Conservation (phyloP, 2,888 invertebrate species). For the Acleris sparsana region DNA sequence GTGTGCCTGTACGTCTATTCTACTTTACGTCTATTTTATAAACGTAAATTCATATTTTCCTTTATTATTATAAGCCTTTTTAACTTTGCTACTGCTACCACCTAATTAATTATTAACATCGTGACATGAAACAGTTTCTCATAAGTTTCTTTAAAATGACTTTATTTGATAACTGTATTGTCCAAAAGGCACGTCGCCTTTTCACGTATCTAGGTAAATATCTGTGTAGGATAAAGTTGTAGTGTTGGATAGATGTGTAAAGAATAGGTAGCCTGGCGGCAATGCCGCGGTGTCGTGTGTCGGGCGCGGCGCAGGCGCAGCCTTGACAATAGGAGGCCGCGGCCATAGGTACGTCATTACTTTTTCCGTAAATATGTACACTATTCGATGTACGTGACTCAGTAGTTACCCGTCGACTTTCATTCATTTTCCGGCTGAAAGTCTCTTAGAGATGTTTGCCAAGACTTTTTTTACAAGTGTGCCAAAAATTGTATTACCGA, state of each 20-base stretch:
- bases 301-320: conserved; percentile 15
- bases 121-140: too few relatives aligned
- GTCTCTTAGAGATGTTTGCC: conserved; percentile 67
- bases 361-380: conserved; percentile 43
- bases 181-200: too few relatives aligned
- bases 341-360: conserved; percentile 15
- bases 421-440: conserved; percentile 79
- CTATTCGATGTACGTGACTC: conserved; percentile 56
- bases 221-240: not conserved
- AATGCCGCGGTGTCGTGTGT: conserved; percentile 33
- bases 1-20: too few relatives aligned
- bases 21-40: too few relatives aligned
- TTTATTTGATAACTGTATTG: too few relatives aligned
- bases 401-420: conserved; percentile 64
- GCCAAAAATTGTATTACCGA: conserved; percentile 79
- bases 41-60: too few relatives aligned
- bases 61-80: too few relatives aligned
- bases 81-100: too few relatives aligned
- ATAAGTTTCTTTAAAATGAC: too few relatives aligned
- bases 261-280: conserved; percentile 25
- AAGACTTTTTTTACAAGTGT: conserved; percentile 70
- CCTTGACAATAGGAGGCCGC: conserved; percentile 32
- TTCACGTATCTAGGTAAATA: too few relatives aligned
- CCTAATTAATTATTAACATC: too few relatives aligned
- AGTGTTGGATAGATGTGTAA: conserved; percentile 19